Conservation (phyloP, 2,113 vertebrate species). For the Bufo bufo region DNA sequence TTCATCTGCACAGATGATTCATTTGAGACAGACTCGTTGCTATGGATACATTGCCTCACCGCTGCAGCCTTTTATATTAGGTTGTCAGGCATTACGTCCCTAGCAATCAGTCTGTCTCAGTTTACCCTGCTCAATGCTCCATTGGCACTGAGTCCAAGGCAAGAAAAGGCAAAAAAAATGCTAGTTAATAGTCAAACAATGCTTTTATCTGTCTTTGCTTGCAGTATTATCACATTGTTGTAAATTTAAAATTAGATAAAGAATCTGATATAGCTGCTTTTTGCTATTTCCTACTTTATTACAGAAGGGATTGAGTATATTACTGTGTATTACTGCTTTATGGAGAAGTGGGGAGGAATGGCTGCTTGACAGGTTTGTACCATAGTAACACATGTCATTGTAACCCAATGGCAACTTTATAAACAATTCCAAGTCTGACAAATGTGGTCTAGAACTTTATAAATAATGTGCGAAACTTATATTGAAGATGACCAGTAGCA, state of each 20-base stretch:
- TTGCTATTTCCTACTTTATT: not conserved
- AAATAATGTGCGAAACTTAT: too few species aligned
- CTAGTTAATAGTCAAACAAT: conserved; percentile 7
- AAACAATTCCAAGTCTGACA: too few species aligned
- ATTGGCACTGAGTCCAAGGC: not conserved
- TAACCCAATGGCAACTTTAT: not conserved
- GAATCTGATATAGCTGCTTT: not conserved
- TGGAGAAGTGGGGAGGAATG: not conserved
- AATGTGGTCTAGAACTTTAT: too few species aligned
- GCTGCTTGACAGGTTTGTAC: not conserved
- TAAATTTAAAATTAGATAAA: not conserved
- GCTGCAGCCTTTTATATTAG: conserved; percentile 7
- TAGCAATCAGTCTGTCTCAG: conserved; percentile 16
- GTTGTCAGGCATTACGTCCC: conserved; percentile 20
- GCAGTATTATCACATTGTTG: not conserved
- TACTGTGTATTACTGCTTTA: not conserved
- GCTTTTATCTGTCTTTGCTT: conserved; percentile 1
- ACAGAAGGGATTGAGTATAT: not conserved
- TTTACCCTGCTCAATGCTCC: not conserved
- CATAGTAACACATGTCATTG: not conserved
- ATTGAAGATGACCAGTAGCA: too few species aligned
- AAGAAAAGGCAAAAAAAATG: not conserved
- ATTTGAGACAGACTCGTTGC: conserved; percentile 21
- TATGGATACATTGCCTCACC: conserved; percentile 9
- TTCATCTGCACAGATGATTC: not conserved